Percentiles rank a stretch among this genome's conserved stretches.
phyloP scores from a whole-genome alignment of 1,140 invertebrate genomes.

The Mycetomoellerius zeteki region DNA sequence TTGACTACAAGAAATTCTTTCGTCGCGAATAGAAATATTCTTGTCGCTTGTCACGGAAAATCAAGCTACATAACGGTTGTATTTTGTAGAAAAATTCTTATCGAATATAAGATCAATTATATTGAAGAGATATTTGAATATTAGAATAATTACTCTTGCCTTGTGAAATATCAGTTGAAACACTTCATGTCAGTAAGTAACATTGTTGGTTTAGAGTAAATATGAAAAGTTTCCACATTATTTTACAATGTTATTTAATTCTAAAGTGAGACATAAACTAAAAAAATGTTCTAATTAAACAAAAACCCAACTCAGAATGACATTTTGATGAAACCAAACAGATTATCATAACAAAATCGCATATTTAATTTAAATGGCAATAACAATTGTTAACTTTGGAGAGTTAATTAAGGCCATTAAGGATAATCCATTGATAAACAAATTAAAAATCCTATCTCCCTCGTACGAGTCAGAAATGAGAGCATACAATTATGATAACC shows the following conservation, averaged over 20 bases:
- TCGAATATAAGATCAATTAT: slow-evolving; percentile 23
- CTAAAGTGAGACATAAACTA: not conserved
- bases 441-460: too few relatives aligned
- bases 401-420: too few relatives aligned
- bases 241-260: slow-evolving; percentile 15
- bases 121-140: not conserved
- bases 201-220: not conserved
- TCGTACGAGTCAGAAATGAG: too few relatives aligned
- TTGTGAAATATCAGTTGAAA: not conserved
- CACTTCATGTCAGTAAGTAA: not conserved
- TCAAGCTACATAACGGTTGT: slow-evolving; percentile 1
- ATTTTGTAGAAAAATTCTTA: not conserved
- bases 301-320: too few relatives aligned
- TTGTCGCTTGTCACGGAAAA: not conserved
- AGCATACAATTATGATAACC: too few relatives aligned
- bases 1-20: slow-evolving; percentile 32
- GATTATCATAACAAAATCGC: too few relatives aligned
- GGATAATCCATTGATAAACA: too few relatives aligned
- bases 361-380: too few relatives aligned
- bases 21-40: slow-evolving; percentile 30
- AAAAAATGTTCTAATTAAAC: too few relatives aligned
- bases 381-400: too few relatives aligned
- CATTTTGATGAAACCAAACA: too few relatives aligned
- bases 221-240: not conserved
- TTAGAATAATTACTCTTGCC: not conserved